These are phyloP conservation scores for Ephestia elutella DNA, from an alignment of 1,140 invertebrate species.

Conservation along the genomic window DNA sequence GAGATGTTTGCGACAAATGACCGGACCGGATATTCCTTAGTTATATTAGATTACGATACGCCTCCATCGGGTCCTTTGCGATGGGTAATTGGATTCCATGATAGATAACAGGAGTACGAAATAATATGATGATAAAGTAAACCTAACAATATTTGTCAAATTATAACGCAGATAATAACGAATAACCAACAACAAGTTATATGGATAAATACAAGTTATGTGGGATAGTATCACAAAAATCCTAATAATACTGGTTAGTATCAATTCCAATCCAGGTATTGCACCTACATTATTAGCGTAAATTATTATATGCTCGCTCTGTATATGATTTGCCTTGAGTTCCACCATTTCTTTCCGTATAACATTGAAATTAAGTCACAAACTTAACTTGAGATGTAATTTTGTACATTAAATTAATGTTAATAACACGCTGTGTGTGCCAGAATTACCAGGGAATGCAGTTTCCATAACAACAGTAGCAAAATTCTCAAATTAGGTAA, in stretches of 20 bases:
- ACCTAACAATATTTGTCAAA: neutral
- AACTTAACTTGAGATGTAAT: no score
- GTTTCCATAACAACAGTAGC: neutral
- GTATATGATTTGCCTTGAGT: no score
- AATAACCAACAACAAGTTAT: no score
- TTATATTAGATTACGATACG: neutral
- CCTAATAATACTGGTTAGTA: no score
- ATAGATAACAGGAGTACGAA: neutral
- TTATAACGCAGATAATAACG: no score
- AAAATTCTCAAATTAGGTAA: neutral
- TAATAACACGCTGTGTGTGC: neutral
- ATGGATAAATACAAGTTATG: no score
- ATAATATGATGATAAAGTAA: neutral
- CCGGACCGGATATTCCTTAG: neutral
- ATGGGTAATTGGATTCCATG: slow-evolving; percentile 3
- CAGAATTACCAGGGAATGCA: neutral
- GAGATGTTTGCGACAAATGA: neutral
- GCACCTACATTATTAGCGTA: no score
- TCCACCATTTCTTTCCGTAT: no score
- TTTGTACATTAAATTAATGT: neutral
- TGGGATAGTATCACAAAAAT: no score
- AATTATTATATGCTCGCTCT: no score
- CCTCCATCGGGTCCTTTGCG: neutral
- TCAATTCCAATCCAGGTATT: no score
- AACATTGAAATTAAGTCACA: no score